Evolutionary conservation across 2,113 vertebrate genomes (phyloP).

Genomic region (Hiodon tergisus): DNA sequence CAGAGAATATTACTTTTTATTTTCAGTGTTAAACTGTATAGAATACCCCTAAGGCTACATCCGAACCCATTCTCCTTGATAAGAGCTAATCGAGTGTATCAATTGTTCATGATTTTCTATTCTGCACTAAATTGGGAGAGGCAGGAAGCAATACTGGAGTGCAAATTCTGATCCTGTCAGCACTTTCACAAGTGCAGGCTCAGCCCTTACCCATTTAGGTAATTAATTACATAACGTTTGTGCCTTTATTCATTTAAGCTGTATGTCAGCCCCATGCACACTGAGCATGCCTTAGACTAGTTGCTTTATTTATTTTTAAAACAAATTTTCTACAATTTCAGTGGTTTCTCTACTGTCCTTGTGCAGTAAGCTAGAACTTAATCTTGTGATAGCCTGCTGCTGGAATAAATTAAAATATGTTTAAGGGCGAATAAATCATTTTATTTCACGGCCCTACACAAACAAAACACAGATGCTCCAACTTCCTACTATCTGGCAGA

Average conservation of each 20-base stretch:
- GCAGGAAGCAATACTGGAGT: conserved; percentile 56
- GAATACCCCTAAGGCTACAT: conserved; percentile 77
- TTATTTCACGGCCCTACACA: too few species aligned
- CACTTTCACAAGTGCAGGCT: conserved; percentile 66
- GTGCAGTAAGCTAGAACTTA: too few species aligned
- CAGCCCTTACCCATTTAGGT: conserved; percentile 59
- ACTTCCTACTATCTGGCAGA: too few species aligned
- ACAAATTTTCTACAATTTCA: conserved; percentile 37
- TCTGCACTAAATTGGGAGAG: conserved; percentile 78
- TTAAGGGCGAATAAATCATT: too few species aligned
- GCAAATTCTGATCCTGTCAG: conserved; percentile 70
- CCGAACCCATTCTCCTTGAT: conserved; percentile 73
- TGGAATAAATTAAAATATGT: too few species aligned
- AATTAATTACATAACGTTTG: conserved; percentile 80
- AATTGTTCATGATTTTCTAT: conserved; percentile 81
- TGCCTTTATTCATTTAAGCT: conserved; percentile 55
- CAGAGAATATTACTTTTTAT: conserved; percentile 75
- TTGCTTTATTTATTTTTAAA: too few species aligned
- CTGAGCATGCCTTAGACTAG: neutral
- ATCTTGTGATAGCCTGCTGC: too few species aligned
- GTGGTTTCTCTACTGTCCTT: neutral
- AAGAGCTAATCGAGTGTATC: conserved; percentile 84
- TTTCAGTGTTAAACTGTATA: conserved; percentile 77
- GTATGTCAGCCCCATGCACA: conserved; percentile 63
- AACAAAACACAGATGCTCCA: too few species aligned